A percentile compares a stretch with the other conserved stretches of the same genome.
Conservation (phyloP, 2,888 invertebrate species). For the Pomacea canaliculata region DNA sequence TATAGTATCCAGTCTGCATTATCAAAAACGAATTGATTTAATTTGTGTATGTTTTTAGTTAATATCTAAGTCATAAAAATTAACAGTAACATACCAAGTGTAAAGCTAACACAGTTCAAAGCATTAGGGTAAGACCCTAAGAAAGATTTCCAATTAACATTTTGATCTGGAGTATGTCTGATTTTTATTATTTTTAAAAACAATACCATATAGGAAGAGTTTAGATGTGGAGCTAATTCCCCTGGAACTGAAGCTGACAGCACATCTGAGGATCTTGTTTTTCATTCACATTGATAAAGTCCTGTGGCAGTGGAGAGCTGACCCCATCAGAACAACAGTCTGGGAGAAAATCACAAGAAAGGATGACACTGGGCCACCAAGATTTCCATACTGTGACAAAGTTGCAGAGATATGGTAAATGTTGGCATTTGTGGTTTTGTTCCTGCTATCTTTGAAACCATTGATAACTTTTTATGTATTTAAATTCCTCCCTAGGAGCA, state of each 20-base stretch:
- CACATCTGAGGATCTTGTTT: not conserved
- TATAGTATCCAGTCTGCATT: too few species aligned
- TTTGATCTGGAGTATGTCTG: too few species aligned
- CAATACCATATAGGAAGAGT: conserved; percentile 15
- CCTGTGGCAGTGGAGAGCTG: conserved; percentile 5
- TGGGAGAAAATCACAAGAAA: not conserved
- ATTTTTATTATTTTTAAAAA: too few species aligned
- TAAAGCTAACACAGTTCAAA: too few species aligned
- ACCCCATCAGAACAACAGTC: conserved; percentile 2
- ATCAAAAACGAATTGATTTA: too few species aligned
- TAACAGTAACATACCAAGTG: too few species aligned
- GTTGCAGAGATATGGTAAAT: not conserved
- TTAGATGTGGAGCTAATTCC: conserved; percentile 39
- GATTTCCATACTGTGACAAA: conserved; percentile 5
- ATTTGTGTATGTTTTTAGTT: too few species aligned
- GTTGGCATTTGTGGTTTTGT: not conserved
- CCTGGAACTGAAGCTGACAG: conserved; percentile 31
- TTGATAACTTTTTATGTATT: not conserved
- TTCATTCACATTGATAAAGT: not conserved
- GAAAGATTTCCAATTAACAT: too few species aligned
- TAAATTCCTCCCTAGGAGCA: not conserved
- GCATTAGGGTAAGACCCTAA: too few species aligned
- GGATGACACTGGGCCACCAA: not conserved
- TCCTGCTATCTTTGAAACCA: not conserved
- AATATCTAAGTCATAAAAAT: too few species aligned